Evolutionary conservation across 2,113 vertebrate species (phyloP).

Genomic region (Emydura subglobosa): DNA sequence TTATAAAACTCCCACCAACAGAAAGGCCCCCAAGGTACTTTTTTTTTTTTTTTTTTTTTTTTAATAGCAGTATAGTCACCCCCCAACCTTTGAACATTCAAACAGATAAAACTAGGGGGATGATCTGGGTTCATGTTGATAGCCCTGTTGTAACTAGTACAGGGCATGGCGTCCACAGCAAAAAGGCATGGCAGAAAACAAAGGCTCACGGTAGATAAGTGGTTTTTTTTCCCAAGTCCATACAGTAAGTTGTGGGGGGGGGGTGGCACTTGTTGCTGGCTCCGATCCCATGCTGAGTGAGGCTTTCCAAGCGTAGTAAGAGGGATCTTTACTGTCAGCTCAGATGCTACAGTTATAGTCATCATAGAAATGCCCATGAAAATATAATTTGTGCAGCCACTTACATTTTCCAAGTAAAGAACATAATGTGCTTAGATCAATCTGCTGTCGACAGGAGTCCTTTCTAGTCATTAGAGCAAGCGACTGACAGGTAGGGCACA

Average conservation of each 20-base stretch:
- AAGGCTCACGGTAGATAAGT: not conserved
- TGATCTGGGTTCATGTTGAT: not conserved
- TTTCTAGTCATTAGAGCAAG: not conserved
- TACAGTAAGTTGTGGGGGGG: not conserved
- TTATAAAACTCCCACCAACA: not conserved
- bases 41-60: not conserved
- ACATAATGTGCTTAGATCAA: not conserved
- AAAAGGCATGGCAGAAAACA: not conserved
- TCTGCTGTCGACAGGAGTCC: not conserved
- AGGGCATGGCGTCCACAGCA: not conserved
- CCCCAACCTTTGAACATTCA: not conserved
- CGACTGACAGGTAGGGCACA: too few species aligned
- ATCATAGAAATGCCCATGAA: not conserved
- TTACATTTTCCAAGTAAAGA: not conserved
- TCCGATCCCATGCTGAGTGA: not conserved
- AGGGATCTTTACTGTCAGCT: not conserved
- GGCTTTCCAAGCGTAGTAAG: not conserved
- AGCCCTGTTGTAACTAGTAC: too few species aligned
- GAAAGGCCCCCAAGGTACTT: not conserved
- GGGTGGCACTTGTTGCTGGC: not conserved
- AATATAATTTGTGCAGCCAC: not conserved
- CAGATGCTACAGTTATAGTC: not conserved
- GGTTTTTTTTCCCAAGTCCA: not conserved
- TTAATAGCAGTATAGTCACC: too few species aligned
- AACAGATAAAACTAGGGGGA: not conserved